Percentiles rank a stretch among this genome's conserved stretches.
Conservation (phyloP, 2,113 vertebrate genomes). For the Dicrurus megarhynchus region DNA sequence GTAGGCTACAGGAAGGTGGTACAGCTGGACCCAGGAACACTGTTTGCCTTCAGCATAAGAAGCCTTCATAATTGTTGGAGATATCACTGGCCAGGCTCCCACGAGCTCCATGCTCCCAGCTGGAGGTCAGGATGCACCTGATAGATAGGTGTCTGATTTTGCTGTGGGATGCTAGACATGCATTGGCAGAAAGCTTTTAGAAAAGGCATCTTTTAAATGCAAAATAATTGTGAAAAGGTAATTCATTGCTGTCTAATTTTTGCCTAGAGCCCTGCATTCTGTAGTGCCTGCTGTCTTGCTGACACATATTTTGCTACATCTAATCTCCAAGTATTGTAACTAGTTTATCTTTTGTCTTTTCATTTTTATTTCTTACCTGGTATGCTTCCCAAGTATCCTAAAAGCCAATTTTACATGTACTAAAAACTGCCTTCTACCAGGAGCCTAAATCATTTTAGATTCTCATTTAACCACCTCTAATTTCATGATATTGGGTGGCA, state of each 20-base stretch:
- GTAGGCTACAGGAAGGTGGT: not conserved
- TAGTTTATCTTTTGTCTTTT: not conserved
- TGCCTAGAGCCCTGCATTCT: not conserved
- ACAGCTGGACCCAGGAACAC: not conserved
- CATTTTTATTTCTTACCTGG: not conserved
- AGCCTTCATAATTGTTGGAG: not conserved
- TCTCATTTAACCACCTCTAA: not conserved
- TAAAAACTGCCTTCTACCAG: not conserved
- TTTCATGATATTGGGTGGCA: not conserved
- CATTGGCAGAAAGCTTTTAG: not conserved
- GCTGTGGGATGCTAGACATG: not conserved
- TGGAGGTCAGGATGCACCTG: not conserved
- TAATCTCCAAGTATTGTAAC: not conserved
- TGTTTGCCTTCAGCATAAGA: not conserved
- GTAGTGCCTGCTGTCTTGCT: not conserved
- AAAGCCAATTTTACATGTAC: not conserved
- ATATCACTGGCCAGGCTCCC: not conserved
- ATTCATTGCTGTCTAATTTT: not conserved
- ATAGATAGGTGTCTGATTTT: not conserved
- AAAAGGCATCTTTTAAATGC: not conserved
- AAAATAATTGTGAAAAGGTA: not conserved
- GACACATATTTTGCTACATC: not conserved
- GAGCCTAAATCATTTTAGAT: not conserved
- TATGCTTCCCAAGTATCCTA: not conserved
- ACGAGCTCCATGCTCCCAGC: accelerated